Conservation (phyloP, 2,888 invertebrate genomes). For the Orchesellides sinensis region DNA sequence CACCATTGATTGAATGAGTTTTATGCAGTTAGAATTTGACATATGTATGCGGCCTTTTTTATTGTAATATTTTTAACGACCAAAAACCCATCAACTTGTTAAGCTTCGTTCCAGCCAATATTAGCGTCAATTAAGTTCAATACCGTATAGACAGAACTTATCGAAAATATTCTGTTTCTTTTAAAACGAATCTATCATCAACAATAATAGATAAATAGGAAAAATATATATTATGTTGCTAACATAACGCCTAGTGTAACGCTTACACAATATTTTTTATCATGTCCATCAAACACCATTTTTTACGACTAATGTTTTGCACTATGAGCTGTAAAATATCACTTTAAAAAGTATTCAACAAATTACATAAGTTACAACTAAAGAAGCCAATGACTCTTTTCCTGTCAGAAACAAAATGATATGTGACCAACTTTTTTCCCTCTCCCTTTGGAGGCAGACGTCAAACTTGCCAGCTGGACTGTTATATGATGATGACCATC, state of each 20-base stretch:
- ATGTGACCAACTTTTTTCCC: slow-evolving; percentile 31
- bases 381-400: slow-evolving; percentile 18
- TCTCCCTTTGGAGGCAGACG: slow-evolving; percentile 1
- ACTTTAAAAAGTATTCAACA: slow-evolving; percentile 12
- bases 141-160: not conserved
- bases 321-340: slow-evolving; percentile 3
- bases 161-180: not conserved
- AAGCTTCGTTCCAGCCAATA: slow-evolving; percentile 29
- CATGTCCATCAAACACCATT: not conserved
- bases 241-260: too few species aligned
- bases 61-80: slow-evolving; percentile 17
- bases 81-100: slow-evolving; percentile 36
- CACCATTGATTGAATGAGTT: too few species aligned
- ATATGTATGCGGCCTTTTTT: slow-evolving; percentile 42
- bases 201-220: not conserved
- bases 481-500: too few species aligned
- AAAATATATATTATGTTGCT: not conserved
- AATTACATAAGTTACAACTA: slow-evolving; percentile 17
- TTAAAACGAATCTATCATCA: not conserved
- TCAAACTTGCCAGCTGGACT: not conserved
- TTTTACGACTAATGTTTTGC: not conserved
- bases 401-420: slow-evolving; percentile 11
- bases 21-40: slow-evolving; percentile 19
- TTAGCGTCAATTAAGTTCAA: slow-evolving; percentile 29
- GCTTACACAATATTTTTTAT: too few species aligned